Percentiles rank a stretch among this genome's conserved stretches.
These are phyloP conservation scores for Ammodramus savannarum DNA, from an alignment of 2,113 vertebrate species.

Conservation along the genomic window DNA sequence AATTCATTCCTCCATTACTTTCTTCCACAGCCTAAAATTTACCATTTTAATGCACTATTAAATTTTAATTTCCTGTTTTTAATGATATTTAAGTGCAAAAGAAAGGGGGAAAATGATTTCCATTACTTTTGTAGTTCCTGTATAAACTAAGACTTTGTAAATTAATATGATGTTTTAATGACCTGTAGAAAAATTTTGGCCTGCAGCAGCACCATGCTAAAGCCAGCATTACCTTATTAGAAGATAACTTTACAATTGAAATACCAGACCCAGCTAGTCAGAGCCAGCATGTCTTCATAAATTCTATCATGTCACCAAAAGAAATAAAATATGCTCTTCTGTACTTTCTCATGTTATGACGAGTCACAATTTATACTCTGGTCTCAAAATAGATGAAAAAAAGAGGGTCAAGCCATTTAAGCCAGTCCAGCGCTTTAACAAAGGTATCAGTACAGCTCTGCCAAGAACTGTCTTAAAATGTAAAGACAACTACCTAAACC, in stretches of 20 bases:
- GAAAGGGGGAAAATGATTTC: background rate
- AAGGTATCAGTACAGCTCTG: constrained; percentile 1
- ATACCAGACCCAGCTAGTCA: background rate
- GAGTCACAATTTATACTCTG: background rate
- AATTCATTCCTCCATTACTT: constrained; percentile 57
- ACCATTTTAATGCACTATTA: constrained; percentile 56
- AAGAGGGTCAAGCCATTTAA: constrained; percentile 12
- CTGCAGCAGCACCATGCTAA: background rate
- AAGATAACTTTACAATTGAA: background rate
- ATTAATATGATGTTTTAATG: background rate
- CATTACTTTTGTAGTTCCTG: background rate
- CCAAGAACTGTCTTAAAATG: constrained; percentile 36
- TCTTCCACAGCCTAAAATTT: constrained; percentile 39
- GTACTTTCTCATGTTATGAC: constrained; percentile 3
- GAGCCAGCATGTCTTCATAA: background rate
- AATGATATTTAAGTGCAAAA: constrained; percentile 20
- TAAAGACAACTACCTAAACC: constrained; percentile 54
- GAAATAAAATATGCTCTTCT: background rate
- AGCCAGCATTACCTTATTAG: background rate
- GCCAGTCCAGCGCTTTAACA: background rate
- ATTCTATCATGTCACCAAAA: background rate
- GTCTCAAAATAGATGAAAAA: constrained; percentile 25
- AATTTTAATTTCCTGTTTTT: constrained; percentile 63
- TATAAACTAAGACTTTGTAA: background rate
- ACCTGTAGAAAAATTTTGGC: background rate